Conservation (phyloP, 2,797 vertebrate genomes). For the Molossus alvarezi region DNA sequence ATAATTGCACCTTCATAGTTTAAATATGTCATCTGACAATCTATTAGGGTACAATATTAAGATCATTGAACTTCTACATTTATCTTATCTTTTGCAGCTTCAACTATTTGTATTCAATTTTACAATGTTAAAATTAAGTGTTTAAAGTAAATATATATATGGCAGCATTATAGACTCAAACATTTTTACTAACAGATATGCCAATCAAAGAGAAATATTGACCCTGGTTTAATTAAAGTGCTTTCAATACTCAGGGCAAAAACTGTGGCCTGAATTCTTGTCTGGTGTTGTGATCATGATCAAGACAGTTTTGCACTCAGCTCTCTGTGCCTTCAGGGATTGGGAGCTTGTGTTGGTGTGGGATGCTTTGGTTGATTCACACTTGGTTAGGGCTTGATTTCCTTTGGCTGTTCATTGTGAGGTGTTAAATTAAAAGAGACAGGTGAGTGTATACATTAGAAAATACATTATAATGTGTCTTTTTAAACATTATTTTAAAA, state of each 20-base stretch:
- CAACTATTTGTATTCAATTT: conserved; percentile 32
- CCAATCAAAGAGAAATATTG: neutral
- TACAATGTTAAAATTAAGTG: conserved; percentile 14
- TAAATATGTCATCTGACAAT: neutral
- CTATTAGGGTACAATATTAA: neutral
- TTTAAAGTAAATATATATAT: neutral
- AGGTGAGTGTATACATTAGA: neutral
- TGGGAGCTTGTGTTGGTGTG: neutral
- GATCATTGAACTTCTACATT: neutral
- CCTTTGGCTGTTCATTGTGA: neutral
- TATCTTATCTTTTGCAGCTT: conserved; percentile 26
- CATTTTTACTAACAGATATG: neutral
- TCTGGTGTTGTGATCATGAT: neutral
- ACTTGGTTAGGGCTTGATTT: conserved; percentile 49
- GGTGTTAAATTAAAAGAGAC: conserved; percentile 35
- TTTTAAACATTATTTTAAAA: conserved; percentile 46
- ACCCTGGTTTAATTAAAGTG: conserved; percentile 45
- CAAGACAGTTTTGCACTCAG: neutral
- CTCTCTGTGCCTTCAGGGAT: neutral
- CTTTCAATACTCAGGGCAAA: conserved; percentile 26
- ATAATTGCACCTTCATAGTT: conserved; percentile 12
- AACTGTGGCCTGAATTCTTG: conserved; percentile 15
- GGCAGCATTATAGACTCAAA: conserved; percentile 24
- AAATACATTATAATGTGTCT: conserved; percentile 29
- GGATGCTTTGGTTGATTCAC: neutral